Evolutionary conservation across 2,113 vertebrate species (phyloP).

Genomic region (Rhynchopsitta pachyrhyncha): DNA sequence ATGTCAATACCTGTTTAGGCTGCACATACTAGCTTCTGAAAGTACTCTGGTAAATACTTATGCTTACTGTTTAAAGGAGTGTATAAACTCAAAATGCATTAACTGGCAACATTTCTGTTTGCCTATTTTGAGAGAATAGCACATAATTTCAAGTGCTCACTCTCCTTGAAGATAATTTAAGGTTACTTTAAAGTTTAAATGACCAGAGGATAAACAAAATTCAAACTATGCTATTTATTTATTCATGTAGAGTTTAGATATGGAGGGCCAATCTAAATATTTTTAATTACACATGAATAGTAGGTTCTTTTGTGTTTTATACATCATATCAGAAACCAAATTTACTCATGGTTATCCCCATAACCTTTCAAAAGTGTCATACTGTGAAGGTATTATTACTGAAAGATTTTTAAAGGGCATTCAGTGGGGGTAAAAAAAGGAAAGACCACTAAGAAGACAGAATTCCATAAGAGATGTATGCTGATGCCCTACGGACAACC

Average conservation of each 20-base stretch:
- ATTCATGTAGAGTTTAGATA: neutral
- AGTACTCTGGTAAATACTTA: neutral
- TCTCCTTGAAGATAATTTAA: neutral
- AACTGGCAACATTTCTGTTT: neutral
- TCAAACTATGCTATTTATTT: neutral
- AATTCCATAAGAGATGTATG: rapidly evolving
- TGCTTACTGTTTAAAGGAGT: neutral
- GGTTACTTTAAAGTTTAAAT: neutral
- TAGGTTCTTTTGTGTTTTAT: neutral
- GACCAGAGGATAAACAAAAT: neutral
- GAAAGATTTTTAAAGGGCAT: neutral
- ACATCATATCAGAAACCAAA: neutral
- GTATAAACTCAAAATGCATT: neutral
- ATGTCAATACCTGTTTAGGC: neutral
- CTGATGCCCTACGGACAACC: neutral
- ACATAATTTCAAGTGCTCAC: neutral
- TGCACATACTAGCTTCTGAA: neutral
- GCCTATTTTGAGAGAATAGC: neutral
- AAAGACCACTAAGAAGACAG: neutral
- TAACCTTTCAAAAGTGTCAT: neutral
- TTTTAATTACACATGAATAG: neutral
- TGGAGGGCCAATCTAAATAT: neutral
- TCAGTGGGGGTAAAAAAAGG: rapidly evolving
- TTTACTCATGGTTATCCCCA: neutral
- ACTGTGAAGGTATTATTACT: neutral